These are phyloP conservation scores for Chloroceryle amazona DNA, from an alignment of 2,797 vertebrate species.

Conservation along the genomic window DNA sequence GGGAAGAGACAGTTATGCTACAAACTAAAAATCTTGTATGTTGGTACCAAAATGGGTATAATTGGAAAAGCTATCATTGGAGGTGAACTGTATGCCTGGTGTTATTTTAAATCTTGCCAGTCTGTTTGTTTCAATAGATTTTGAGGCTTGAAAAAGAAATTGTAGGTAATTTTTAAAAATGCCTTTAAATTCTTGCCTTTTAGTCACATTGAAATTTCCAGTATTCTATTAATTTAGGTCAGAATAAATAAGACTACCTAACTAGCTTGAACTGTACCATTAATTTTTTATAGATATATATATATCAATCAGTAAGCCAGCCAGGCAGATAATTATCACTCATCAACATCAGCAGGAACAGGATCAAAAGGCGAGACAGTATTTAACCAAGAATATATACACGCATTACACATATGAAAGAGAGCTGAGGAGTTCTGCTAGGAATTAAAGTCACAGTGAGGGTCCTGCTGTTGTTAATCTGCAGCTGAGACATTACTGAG, in stretches of 20 bases:
- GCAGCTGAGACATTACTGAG: slow-evolving; percentile 35
- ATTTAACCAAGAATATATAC: slow-evolving; percentile 33
- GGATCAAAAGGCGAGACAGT: slow-evolving; percentile 41
- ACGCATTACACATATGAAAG: neutral
- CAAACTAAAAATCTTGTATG: neutral
- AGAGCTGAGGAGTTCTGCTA: neutral
- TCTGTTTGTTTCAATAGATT: neutral
- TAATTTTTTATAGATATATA: neutral
- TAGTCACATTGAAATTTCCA: neutral
- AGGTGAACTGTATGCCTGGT: neutral
- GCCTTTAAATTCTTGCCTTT: slow-evolving; percentile 23
- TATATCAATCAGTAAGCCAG: slow-evolving; percentile 20
- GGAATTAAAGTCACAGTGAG: slow-evolving; percentile 42
- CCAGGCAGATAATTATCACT: slow-evolving; percentile 31
- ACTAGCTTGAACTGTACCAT: neutral
- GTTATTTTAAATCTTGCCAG: slow-evolving; percentile 21
- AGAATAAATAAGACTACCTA: slow-evolving; percentile 12
- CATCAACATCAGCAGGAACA: slow-evolving; percentile 11
- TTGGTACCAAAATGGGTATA: neutral
- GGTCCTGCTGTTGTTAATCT: slow-evolving; percentile 18
- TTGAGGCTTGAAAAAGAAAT: slow-evolving; percentile 25
- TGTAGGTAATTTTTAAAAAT: neutral
- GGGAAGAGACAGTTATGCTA: neutral
- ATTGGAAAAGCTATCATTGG: neutral
- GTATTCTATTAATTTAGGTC: slow-evolving; percentile 20